These are phyloP conservation scores for Puma concolor DNA, from an alignment of 2,113 vertebrate species.

Conservation along the genomic window DNA sequence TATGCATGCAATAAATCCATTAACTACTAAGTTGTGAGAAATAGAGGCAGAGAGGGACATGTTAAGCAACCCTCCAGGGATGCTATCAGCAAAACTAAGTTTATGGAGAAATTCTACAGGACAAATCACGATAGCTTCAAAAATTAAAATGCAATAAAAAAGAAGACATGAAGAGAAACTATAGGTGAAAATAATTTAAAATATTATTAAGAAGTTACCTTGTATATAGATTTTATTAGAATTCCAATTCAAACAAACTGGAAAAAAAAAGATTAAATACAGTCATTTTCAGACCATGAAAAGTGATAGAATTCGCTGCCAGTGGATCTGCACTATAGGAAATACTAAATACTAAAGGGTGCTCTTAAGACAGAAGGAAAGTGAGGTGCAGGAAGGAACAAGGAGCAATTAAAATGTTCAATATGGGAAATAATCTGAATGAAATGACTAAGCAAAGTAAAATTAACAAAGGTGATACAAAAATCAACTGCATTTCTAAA, in stretches of 20 bases:
- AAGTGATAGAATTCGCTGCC: not conserved
- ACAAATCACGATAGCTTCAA: not conserved
- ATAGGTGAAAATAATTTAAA: not conserved
- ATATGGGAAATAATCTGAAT: not conserved
- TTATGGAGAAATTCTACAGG: not conserved
- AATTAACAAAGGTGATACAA: not conserved
- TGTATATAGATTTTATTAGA: not conserved
- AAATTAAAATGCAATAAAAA: not conserved
- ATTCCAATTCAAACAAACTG: not conserved
- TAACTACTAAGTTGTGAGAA: not conserved
- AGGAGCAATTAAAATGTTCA: not conserved
- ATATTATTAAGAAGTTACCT: not conserved
- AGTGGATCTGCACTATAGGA: not conserved
- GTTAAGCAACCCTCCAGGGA: not conserved
- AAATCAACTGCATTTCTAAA: slow-evolving; percentile 6
- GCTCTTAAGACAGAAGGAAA: not conserved
- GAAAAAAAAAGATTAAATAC: not conserved
- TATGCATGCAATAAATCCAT: not conserved
- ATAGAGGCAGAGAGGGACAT: not conserved
- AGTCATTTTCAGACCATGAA: slow-evolving; percentile 19
- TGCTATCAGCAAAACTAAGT: not conserved
- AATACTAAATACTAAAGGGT: not conserved
- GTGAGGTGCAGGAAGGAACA: not conserved
- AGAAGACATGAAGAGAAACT: not conserved
- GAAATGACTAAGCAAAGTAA: not conserved